Percentiles rank a stretch among this genome's conserved stretches.
Conservation (phyloP, 2,888 invertebrate species). For the Lithosia quadra region DNA sequence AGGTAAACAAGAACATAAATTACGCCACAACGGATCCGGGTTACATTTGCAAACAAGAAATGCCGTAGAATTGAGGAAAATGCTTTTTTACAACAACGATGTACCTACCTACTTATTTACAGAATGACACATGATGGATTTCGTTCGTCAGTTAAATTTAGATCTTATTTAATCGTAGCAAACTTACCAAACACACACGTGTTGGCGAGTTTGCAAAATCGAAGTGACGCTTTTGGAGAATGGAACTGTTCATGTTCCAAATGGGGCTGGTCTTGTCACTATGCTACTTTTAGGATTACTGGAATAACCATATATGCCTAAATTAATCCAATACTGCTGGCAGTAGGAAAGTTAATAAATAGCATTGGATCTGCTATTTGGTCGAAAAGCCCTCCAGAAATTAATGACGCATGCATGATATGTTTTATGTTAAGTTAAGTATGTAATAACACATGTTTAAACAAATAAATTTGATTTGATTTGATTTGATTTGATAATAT, state of each 20-base stretch:
- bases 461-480: too few relatives aligned
- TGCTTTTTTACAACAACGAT: slow-evolving; percentile 15
- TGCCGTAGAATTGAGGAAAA: slow-evolving; percentile 10
- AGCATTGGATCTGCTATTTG: not conserved
- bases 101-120: too few relatives aligned
- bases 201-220: not conserved
- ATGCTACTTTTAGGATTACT: not conserved
- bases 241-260: not conserved
- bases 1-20: slow-evolving; percentile 31
- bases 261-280: not conserved
- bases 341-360: not conserved
- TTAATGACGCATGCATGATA: slow-evolving; percentile 21
- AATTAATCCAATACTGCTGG: not conserved
- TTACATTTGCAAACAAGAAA: slow-evolving; percentile 13
- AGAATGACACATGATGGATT: slow-evolving; percentile 4
- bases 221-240: not conserved
- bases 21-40: slow-evolving; percentile 24
- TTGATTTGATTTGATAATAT: too few relatives aligned
- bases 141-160: not conserved
- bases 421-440: too few relatives aligned
- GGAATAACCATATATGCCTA: not conserved
- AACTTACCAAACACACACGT: not conserved
- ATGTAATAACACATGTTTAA: too few relatives aligned
- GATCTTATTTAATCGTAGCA: not conserved
- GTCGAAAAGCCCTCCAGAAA: not conserved